Percentiles rank a stretch among this genome's conserved stretches.
phyloP scores from a whole-genome alignment of 2,113 vertebrate genomes.

The Callipepla californica region DNA sequence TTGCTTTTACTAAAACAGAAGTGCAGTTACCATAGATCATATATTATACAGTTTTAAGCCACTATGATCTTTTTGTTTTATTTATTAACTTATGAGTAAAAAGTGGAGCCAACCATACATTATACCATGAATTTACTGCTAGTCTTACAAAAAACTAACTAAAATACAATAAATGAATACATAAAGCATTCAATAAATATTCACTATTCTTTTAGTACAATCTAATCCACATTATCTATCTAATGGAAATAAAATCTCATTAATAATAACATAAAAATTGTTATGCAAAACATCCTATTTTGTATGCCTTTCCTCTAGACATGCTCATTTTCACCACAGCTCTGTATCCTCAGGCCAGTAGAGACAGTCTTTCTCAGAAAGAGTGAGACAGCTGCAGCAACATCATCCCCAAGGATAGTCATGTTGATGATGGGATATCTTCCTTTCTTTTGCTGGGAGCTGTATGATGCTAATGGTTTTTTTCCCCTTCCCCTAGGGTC shows the following conservation, averaged over 20 bases:
- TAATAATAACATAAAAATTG: not conserved
- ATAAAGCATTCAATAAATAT: not conserved
- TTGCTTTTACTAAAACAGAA: not conserved
- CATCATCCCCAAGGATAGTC: not conserved
- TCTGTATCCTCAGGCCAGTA: not conserved
- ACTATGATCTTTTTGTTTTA: not conserved
- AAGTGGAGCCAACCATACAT: not conserved
- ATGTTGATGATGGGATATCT: not conserved
- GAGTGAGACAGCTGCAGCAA: not conserved
- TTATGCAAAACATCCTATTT: not conserved
- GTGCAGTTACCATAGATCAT: not conserved
- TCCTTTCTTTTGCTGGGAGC: not conserved
- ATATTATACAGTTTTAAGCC: not conserved
- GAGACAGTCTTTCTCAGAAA: not conserved
- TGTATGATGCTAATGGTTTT: not conserved
- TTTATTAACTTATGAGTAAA: not conserved
- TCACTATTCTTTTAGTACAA: not conserved
- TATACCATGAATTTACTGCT: not conserved
- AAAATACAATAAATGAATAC: not conserved
- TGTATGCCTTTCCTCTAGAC: not conserved
- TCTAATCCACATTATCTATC: not conserved
- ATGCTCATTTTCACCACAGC: not conserved
- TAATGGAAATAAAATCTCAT: not conserved
- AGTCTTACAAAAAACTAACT: not conserved
- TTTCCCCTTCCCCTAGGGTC: not conserved